These are phyloP conservation scores for Indicator maculatus DNA, from an alignment of 2,113 vertebrate species.

Conservation along the genomic window DNA sequence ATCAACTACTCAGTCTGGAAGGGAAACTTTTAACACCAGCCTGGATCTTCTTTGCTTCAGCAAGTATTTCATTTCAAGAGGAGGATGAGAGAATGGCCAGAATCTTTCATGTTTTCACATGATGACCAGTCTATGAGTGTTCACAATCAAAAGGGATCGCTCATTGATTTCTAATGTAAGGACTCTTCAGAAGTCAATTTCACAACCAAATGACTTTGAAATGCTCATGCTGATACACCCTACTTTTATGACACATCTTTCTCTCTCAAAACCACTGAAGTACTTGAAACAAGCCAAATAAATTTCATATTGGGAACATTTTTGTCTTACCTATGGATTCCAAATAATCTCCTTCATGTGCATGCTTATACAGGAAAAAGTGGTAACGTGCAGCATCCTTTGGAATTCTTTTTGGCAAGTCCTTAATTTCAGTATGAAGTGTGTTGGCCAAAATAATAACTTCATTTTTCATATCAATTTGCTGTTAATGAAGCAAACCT, in stretches of 20 bases:
- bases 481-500: slow-evolving; percentile 76
- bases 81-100: background rate
- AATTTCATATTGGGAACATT: background rate
- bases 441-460: slow-evolving; percentile 88
- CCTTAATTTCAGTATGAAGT: slow-evolving; percentile 88
- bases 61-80: background rate
- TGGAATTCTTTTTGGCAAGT: slow-evolving; percentile 92
- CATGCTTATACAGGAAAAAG: slow-evolving; percentile 97
- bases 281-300: background rate
- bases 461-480: slow-evolving; percentile 92
- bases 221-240: background rate
- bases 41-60: background rate
- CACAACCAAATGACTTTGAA: background rate
- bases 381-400: slow-evolving; percentile 94
- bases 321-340: slow-evolving; percentile 89
- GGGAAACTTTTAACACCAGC: background rate
- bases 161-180: background rate
- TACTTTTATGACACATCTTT: background rate
- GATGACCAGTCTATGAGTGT: background rate
- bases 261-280: background rate
- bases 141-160: background rate
- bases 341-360: slow-evolving; percentile 93
- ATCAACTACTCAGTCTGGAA: background rate
- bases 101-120: background rate
- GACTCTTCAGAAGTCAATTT: background rate